phyloP scores from a whole-genome alignment of 1,140 invertebrate species.

The Meloidogyne floridensis region DNA sequence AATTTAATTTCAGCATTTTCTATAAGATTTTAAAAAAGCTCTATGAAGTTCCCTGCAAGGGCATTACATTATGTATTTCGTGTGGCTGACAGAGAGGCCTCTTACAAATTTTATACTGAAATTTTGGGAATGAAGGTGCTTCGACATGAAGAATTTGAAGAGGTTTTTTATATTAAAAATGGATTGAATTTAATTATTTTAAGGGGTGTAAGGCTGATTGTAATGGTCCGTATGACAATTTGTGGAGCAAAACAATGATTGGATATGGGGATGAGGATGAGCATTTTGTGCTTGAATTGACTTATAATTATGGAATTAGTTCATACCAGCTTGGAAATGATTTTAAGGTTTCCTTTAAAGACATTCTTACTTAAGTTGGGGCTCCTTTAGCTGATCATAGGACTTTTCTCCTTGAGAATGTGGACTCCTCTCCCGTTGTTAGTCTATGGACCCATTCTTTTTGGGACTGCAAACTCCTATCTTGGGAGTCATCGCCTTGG shows the following conservation, averaged over 20 bases:
- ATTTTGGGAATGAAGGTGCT: conserved; percentile 92
- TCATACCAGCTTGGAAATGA: conserved; percentile 85
- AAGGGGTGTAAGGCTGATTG: conserved; percentile 26
- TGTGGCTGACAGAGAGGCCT: conserved; percentile 81
- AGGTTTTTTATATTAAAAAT: conserved; percentile 70
- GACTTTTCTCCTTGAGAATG: not conserved
- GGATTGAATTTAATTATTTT: conserved; percentile 4
- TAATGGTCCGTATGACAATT: conserved; percentile 81
- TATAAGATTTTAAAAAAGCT: too few relatives aligned
- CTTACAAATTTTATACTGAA: conserved; percentile 83
- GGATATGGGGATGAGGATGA: conserved; percentile 92
- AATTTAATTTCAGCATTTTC: too few relatives aligned
- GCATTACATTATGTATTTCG: conserved; percentile 78
- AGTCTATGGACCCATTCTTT: too few relatives aligned
- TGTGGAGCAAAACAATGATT: conserved; percentile 99
- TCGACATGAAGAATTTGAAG: conserved; percentile 92
- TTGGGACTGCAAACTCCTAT: too few relatives aligned
- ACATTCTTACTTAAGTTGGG: conserved; percentile 38
- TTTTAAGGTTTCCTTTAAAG: conserved; percentile 73
- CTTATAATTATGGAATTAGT: conserved; percentile 92
- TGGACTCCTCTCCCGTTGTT: too few relatives aligned
- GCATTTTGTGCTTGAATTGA: conserved; percentile 94
- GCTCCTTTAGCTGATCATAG: too few relatives aligned
- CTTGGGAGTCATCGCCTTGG: too few relatives aligned
- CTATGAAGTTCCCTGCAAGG: conserved; percentile 34